Conservation (phyloP, 1,140 invertebrate species). For the Lethrus apterus region DNA sequence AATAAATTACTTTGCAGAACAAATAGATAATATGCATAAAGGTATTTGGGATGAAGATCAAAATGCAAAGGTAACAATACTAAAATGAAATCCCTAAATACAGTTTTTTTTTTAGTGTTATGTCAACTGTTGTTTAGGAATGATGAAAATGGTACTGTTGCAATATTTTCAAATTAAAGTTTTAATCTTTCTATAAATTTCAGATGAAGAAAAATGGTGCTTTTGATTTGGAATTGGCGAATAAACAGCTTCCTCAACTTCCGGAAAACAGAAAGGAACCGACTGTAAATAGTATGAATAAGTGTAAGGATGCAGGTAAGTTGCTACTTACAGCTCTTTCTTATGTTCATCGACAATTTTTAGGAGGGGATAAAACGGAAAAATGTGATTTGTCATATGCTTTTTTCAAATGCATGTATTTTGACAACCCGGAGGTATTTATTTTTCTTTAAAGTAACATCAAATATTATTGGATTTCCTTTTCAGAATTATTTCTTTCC, state of each 20-base stretch:
- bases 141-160: constrained; percentile 8
- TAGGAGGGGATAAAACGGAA: constrained; percentile 5
- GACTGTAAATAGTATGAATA: neutral
- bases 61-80: constrained; percentile 10
- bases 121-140: neutral
- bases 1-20: constrained; percentile 15
- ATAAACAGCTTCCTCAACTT: neutral
- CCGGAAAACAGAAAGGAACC: neutral
- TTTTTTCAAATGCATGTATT: constrained; percentile 10
- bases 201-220: constrained; percentile 2
- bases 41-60: constrained; percentile 15
- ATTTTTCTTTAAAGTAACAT: neutral
- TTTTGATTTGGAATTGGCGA: neutral
- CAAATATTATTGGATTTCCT: constrained; percentile 3
- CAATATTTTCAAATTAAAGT: neutral
- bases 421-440: constrained; percentile 7
- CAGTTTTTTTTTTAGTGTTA: constrained; percentile 9
- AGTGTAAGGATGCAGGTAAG: constrained; percentile 5
- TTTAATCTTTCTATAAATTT: neutral
- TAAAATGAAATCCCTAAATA: no score
- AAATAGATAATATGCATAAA: constrained; percentile 16
- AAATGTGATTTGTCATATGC: constrained; percentile 9
- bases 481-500: constrained; percentile 7
- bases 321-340: neutral
- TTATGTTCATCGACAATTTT: neutral